Evolutionary conservation across 2,888 invertebrate genomes (phyloP).

Genomic region (Trisateles emortualis): DNA sequence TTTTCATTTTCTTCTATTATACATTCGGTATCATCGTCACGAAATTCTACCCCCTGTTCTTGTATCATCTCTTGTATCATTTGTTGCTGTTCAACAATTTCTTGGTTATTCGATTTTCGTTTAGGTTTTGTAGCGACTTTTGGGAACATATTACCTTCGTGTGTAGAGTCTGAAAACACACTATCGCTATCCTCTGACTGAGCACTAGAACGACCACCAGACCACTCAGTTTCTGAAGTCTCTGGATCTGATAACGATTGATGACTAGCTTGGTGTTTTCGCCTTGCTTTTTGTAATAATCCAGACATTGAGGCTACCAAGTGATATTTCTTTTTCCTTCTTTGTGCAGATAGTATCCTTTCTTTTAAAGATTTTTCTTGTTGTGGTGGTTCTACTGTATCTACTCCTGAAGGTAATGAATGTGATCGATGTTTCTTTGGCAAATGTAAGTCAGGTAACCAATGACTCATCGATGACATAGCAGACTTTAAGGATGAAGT

Average conservation of each 20-base stretch:
- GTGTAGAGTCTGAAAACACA: slow-evolving; percentile 90
- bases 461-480: slow-evolving; percentile 92
- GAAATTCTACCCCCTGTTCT: slow-evolving; percentile 76
- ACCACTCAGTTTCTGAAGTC: slow-evolving; percentile 91
- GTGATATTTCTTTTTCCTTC: slow-evolving; percentile 92
- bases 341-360: slow-evolving; percentile 78
- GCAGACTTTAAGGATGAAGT: slow-evolving; percentile 92
- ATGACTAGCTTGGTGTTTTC: slow-evolving; percentile 87
- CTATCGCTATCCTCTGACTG: slow-evolving; percentile 93
- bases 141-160: slow-evolving; percentile 88
- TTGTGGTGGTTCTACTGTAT: slow-evolving; percentile 83
- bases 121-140: slow-evolving; percentile 85
- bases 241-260: slow-evolving; percentile 92
- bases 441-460: slow-evolving; percentile 93
- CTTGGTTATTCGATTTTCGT: slow-evolving; percentile 81
- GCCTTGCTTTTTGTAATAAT: slow-evolving; percentile 93
- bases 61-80: slow-evolving; percentile 78
- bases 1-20: slow-evolving; percentile 75
- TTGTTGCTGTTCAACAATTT: slow-evolving; percentile 82
- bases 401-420: slow-evolving; percentile 92
- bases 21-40: slow-evolving; percentile 66
- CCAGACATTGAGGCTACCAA: slow-evolving; percentile 95
- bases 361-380: slow-evolving; percentile 82
- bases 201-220: slow-evolving; percentile 88
- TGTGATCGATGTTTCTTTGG: slow-evolving; percentile 93